Base-by-base conservation (phyloP, 2,797 vertebrate species). In the Denticeps clupeoides region DNA sequence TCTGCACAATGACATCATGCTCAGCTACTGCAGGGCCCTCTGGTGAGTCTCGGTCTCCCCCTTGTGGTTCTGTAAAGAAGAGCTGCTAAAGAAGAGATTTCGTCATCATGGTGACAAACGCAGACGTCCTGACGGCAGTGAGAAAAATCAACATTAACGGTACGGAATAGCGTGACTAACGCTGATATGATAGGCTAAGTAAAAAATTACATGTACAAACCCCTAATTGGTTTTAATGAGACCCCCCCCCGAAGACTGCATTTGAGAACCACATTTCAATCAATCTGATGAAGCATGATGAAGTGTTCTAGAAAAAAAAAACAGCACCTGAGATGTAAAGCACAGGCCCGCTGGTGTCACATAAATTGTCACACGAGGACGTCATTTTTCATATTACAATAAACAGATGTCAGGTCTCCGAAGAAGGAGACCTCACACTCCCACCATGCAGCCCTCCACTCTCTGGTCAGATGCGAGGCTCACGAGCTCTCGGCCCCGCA, bases 361-460 rank as follows among this genome's bases (percentile, higher is more conserved):
- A 35, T 38, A 38, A 38, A 38, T 38, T 38, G 35, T 38, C 61
- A 64, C 64, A 56, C 54, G 63, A 63, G 41, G 54, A 42, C 50
- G 62, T 70, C 73, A 79, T 82, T 75, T 77, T 79, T 82, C 78
- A 76, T 74, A 68, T 65, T 81, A 79, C 63, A 73, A 68, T 56
- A 74, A 72, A 80, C 74, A 75, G 71, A 65, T 71, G 71, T 77
- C 70, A 72, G 64, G 68, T 53, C 55, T 55, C 54, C 63, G 55
- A 68, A 66, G 63, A 68, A 15, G 29, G n/a, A n/a, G n/a, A n/a
- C n/a, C n/a, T n/a, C n/a, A n/a, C n/a, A n/a, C n/a, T n/a, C n/a
- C n/a, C n/a, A n/a, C n/a, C n/a, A 16, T 38, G 38, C 35, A 38
- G 35, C 38, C 35, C 35, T 38, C 38, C 35, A 38, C 35, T 38